phyloP scores from a whole-genome alignment of 2,797 vertebrate species.

The Pygocentrus nattereri region DNA sequence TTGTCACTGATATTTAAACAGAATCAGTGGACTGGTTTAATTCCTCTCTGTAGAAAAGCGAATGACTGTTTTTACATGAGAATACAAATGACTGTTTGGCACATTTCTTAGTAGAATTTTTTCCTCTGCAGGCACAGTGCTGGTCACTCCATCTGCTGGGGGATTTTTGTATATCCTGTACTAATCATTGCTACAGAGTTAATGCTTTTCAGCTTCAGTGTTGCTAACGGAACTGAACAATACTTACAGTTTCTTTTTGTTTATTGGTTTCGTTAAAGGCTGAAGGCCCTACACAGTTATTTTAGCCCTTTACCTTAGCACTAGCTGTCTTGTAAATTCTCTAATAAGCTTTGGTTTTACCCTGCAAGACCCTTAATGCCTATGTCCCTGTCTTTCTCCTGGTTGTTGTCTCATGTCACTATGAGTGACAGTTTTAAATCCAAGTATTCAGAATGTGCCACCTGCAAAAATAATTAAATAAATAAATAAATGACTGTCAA shows the following conservation, averaged over 20 bases:
- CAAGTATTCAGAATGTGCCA: background rate
- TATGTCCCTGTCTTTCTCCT: background rate
- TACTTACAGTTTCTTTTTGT: background rate
- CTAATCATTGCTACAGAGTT: background rate
- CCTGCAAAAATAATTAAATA: background rate
- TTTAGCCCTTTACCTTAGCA: background rate
- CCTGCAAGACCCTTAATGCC: background rate
- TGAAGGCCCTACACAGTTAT: background rate
- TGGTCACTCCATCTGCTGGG: constrained; percentile 18
- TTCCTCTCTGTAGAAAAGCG: background rate
- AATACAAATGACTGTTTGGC: background rate
- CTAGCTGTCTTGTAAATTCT: background rate
- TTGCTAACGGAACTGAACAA: background rate
- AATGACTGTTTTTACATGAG: constrained; percentile 3
- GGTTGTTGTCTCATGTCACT: background rate
- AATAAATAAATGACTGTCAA: background rate
- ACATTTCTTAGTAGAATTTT: background rate
- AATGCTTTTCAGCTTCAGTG: background rate
- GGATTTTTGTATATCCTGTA: background rate
- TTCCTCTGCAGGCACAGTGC: constrained; percentile 8
- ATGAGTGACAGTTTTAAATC: background rate
- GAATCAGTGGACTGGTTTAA: background rate
- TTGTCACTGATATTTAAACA: background rate
- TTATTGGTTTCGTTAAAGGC: background rate
- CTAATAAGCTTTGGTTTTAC: background rate